phyloP scores from a whole-genome alignment of 2,888 invertebrate genomes.

The Leptarthrus brevirostris region DNA sequence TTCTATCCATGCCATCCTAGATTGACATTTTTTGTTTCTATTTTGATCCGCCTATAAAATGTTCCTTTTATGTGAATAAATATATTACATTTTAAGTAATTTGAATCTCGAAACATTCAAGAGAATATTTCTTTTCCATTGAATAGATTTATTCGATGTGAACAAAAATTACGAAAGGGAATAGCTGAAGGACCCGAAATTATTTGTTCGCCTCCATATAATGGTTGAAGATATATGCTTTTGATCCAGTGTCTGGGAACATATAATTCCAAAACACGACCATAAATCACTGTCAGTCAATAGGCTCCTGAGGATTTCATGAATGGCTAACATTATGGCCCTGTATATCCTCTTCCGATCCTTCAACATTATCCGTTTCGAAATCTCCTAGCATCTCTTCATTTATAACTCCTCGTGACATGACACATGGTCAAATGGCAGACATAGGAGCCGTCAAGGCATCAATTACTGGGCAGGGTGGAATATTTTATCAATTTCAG shows the following conservation, averaged over 20 bases:
- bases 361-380: not conserved
- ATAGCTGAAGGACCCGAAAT: no score
- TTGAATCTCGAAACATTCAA: no score
- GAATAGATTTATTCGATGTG: no score
- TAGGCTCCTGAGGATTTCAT: slow-evolving; percentile 41
- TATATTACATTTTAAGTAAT: no score
- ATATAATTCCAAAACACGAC: slow-evolving; percentile 22
- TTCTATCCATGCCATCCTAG: no score
- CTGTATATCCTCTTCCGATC: slow-evolving; percentile 10
- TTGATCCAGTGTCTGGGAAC: slow-evolving; percentile 11
- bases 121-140: no score
- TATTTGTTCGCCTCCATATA: slow-evolving; percentile 8
- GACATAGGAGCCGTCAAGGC: not conserved
- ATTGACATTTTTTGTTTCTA: no score
- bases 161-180: no score
- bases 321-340: slow-evolving; percentile 28
- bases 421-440: slow-evolving; percentile 31
- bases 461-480: slow-evolving; percentile 8
- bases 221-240: slow-evolving; percentile 20
- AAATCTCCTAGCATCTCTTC: slow-evolving; percentile 17
- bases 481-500: slow-evolving; percentile 35
- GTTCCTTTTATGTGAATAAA: no score
- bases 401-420: slow-evolving; percentile 36
- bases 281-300: slow-evolving; percentile 44
- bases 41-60: no score